Evolutionary conservation across 2,888 invertebrate genomes (phyloP).

Genomic region (Penaeus monodon): DNA sequence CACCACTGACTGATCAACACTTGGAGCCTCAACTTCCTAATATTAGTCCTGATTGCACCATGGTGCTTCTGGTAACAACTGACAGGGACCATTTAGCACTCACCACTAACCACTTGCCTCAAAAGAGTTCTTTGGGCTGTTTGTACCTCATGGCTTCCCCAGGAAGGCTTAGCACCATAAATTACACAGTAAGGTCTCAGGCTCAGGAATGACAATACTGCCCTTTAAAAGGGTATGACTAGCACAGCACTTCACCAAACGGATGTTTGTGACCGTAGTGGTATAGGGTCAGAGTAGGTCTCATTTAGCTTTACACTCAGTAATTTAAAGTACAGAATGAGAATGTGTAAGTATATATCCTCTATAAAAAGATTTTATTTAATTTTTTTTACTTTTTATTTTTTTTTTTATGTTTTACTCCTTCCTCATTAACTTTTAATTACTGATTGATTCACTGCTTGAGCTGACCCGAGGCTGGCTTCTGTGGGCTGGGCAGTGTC

Average conservation of each 20-base stretch:
- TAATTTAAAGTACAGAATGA: constrained; percentile 22
- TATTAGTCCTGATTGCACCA: constrained; percentile 54
- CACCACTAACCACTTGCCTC: constrained; percentile 32
- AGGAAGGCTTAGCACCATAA: constrained; percentile 56
- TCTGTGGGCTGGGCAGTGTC: constrained; percentile 47
- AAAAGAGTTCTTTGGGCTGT: constrained; percentile 35
- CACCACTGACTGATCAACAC: constrained; percentile 54
- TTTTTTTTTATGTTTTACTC: too few relatives aligned
- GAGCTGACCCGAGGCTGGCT: constrained; percentile 40
- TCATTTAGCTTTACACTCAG: constrained; percentile 30
- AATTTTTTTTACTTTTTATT: too few relatives aligned
- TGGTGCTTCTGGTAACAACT: constrained; percentile 61
- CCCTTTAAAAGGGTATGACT: constrained; percentile 45
- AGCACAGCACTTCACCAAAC: constrained; percentile 60
- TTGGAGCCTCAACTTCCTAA: constrained; percentile 54
- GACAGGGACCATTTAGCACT: constrained; percentile 48
- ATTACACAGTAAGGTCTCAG: constrained; percentile 37
- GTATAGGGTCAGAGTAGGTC: constrained; percentile 37
- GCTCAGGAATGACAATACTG: constrained; percentile 27
- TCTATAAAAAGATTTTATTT: too few relatives aligned
- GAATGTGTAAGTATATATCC: background rate
- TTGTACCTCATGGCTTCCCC: constrained; percentile 46
- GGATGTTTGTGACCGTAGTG: constrained; percentile 50
- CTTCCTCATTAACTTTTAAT: too few relatives aligned
- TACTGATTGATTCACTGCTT: too few relatives aligned